These are phyloP conservation scores for Nanorana parkeri DNA, from an alignment of 2,113 vertebrate species.

Conservation along the genomic window DNA sequence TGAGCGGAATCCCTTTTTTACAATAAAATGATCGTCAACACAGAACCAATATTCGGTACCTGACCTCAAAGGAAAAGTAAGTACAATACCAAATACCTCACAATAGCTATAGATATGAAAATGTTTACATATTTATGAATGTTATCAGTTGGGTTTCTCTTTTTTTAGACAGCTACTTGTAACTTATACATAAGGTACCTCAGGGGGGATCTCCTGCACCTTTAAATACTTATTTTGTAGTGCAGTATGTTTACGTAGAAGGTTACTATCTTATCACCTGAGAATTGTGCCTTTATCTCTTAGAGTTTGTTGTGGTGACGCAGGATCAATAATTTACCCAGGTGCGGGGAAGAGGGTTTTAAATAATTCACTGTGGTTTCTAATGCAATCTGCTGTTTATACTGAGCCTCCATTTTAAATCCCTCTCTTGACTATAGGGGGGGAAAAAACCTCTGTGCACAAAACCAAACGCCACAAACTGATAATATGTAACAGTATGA, in stretches of 20 bases:
- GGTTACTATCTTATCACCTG: conserved; percentile 24
- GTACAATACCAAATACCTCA: no score
- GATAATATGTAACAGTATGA: not conserved
- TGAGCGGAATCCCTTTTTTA: no score
- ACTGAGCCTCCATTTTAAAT: conserved; percentile 44
- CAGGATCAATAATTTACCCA: conserved; percentile 55
- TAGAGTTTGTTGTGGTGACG: conserved; percentile 44
- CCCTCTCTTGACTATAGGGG: conserved; percentile 34
- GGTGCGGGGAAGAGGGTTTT: conserved; percentile 48
- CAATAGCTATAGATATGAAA: no score
- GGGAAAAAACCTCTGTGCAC: conserved; percentile 13
- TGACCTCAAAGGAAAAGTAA: no score
- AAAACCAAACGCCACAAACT: not conserved
- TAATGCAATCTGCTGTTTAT: conserved; percentile 52
- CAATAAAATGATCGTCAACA: no score
- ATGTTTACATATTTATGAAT: no score
- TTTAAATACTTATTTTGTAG: not conserved
- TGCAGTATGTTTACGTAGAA: not conserved
- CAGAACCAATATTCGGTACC: no score
- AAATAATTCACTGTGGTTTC: conserved; percentile 56
- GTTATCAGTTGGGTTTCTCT: no score
- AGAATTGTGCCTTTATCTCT: conserved; percentile 29
- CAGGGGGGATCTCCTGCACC: no score
- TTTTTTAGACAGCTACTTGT: no score
- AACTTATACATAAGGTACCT: no score